Conservation (phyloP, 2,113 vertebrate species). For the Apaloderma vittatum region DNA sequence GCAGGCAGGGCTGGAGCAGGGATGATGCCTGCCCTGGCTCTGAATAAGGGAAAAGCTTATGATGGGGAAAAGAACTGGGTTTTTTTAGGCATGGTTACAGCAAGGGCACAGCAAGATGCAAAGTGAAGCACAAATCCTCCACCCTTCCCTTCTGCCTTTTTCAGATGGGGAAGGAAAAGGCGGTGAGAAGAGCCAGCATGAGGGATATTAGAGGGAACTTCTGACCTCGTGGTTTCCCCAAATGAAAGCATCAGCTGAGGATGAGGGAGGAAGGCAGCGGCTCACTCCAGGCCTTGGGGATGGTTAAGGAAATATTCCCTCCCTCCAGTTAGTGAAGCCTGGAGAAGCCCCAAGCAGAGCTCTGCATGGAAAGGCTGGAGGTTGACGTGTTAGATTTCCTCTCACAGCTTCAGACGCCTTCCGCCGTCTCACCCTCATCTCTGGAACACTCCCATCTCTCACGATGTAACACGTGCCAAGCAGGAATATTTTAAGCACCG, state of each 20-base stretch:
- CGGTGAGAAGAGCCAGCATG: fast-evolving
- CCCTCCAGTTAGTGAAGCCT: background rate
- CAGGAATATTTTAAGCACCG: background rate
- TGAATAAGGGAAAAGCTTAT: background rate
- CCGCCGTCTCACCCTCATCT: background rate
- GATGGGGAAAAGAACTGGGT: background rate
- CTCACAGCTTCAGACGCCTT: background rate
- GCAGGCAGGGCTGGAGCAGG: background rate
- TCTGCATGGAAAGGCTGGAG: background rate
- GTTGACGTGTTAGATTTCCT: background rate
- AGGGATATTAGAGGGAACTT: background rate
- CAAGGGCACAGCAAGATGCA: background rate
- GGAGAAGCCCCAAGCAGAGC: background rate
- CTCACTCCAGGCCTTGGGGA: background rate
- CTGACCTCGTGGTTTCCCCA: background rate
- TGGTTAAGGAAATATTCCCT: background rate
- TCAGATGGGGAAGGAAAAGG: background rate
- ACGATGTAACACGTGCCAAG: background rate
- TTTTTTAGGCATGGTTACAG: background rate
- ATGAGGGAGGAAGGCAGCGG: background rate
- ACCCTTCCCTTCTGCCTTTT: background rate
- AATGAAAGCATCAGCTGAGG: background rate
- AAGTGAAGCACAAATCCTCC: background rate
- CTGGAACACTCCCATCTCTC: background rate
- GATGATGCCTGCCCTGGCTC: background rate